Evolutionary conservation across 2,888 invertebrate genomes (phyloP).

Genomic region (Cerastoderma edule): DNA sequence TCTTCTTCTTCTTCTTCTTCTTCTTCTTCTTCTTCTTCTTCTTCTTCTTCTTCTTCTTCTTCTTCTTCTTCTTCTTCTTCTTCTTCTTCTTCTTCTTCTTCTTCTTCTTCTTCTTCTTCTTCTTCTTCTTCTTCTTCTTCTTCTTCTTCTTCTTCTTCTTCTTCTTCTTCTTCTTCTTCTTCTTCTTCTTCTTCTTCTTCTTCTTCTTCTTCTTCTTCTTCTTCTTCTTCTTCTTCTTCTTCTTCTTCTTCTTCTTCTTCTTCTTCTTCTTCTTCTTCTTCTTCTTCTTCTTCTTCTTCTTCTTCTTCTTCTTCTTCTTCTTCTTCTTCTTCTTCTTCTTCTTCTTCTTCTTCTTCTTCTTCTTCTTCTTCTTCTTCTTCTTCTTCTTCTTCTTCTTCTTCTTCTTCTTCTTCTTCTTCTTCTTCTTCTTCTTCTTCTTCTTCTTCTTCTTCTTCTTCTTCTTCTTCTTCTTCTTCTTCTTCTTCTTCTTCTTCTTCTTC

Average conservation of each 20-base stretch:
- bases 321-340: conserved; percentile 5
- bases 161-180: conserved; percentile 5
- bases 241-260: conserved; percentile 5
- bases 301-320: conserved; percentile 2
- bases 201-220: conserved; percentile 5
- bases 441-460: neutral
- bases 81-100: conserved; percentile 5
- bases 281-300: conserved; percentile 5
- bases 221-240: conserved; percentile 5
- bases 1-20: conserved; percentile 5
- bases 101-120: conserved; percentile 5
- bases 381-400: conserved; percentile 2
- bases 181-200: conserved; percentile 5
- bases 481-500: conserved; percentile 5
- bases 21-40: conserved; percentile 1
- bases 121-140: conserved; percentile 5
- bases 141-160: conserved; percentile 2
- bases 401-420: neutral
- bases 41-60: neutral
- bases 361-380: conserved; percentile 5
- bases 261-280: conserved; percentile 5
- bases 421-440: conserved; percentile 3
- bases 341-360: conserved; percentile 5
- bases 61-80: conserved; percentile 5
- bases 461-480: conserved; percentile 4